Base-by-base conservation (phyloP, 2,797 vertebrate species). In the Botia almorhae region DNA sequence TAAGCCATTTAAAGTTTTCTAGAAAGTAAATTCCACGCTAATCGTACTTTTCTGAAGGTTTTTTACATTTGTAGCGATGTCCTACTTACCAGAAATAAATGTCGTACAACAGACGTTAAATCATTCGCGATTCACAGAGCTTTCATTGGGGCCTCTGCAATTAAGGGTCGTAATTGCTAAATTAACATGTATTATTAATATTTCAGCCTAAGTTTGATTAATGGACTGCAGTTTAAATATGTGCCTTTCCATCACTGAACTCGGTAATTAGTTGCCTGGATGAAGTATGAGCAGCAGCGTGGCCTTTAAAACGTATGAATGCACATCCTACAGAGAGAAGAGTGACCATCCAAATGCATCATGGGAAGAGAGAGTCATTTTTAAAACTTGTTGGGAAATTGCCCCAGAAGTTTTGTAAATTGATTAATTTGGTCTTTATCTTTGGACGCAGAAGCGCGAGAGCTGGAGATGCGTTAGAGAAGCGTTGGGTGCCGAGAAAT, bases 131-230 rank as follows among this genome's bases (percentile, higher is more conserved):
- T 76, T 80, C 70, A 83, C 61, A 61, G 53, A 33, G 58, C 65
- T 83, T 75, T 53, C 75, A 71, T 69, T 75, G 55, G 76, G 58
- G 21, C 56, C 21, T 55, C 64, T 78, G 63, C 51, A 73, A 82
- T 81, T 81, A 81, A 69, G 64, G 21, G 48, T 29, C 36, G 58
- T 53, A 83, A 81, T 82, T 86, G 75, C 74, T 69, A 78, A 81
- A 84, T 82, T 78, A 83, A 70, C 81, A 84, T 76, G 78, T 68
- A 81, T 76, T 81, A 84, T 83, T 83, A 82, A 82, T 61, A 67
- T 69, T 88, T 90, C 88, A 65, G 85, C 83, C 85, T 82, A 86
- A 81, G 86, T 89, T 90, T 94, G 88, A 92, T 92, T 90, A 91
- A 92, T 89, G 89, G 85, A 89, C 88, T 88, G 83, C 78, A 87